Evolutionary conservation across 2,888 invertebrate species (phyloP).

Genomic region (Prosopocoilus inquinatus): DNA sequence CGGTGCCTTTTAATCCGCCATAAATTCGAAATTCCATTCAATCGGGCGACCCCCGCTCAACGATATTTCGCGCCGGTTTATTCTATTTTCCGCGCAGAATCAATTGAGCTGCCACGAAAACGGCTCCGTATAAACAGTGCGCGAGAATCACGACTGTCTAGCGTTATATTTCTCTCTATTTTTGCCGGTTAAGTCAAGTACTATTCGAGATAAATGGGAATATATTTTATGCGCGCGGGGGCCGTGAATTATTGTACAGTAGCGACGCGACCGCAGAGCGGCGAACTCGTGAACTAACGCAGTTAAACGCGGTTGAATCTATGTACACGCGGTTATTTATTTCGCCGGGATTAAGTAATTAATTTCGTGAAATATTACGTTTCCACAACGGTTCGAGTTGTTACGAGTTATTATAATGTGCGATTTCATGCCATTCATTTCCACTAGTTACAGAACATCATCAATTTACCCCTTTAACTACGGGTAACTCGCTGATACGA

Average conservation of each 20-base stretch:
- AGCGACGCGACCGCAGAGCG: neutral
- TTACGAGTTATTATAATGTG: too few species aligned
- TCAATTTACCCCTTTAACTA: too few species aligned
- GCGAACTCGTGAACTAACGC: slow-evolving; percentile 2
- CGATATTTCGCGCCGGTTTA: neutral
- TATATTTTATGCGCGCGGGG: neutral
- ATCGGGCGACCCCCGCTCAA: neutral
- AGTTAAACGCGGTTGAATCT: neutral
- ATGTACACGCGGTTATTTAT: slow-evolving; percentile 1
- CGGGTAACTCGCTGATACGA: too few species aligned
- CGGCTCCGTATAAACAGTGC: neutral
- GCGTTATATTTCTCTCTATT: slow-evolving; percentile 3
- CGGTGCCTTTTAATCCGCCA: neutral
- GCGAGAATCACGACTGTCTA: slow-evolving; percentile 2
- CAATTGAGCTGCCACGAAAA: slow-evolving; percentile 4
- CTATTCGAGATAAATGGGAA: slow-evolving; percentile 3
- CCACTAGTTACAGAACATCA: too few species aligned
- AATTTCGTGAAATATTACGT: neutral
- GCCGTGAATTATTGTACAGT: slow-evolving; percentile 3
- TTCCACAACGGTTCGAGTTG: too few species aligned
- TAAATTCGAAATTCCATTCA: neutral
- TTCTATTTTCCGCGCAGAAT: neutral
- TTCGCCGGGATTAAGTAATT: slow-evolving; percentile 1
- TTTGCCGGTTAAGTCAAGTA: slow-evolving; percentile 2
- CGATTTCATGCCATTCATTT: too few species aligned